Evolutionary conservation across 2,113 vertebrate species (phyloP), one percentile per base, ranked within the genome.

Genomic region (Cololabis saira): DNA sequence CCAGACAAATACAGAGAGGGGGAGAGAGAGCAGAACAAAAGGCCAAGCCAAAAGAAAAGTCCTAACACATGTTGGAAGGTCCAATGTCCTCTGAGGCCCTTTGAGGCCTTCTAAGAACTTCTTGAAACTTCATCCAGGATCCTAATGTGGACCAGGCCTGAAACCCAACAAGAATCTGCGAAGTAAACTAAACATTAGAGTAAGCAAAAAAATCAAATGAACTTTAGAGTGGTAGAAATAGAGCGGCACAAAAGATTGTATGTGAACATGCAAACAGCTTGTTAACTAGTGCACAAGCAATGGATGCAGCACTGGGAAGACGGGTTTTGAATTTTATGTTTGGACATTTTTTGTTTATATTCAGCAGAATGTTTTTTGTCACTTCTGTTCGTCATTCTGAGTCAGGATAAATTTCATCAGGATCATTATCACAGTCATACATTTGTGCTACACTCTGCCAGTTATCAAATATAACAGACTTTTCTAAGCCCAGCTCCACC

Each of bases 121-220:
- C 5, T 27, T 27, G 24, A 27, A n/a, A 45, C 42, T 63, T 52
- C 48, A 40, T 53, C 40, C 40, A 27, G 42, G n/a, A 53, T 44
- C 12, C 15, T 64, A 64, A 53, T 64, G 37, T 15, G 9, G n/a
- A 27, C 21, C 49, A 53, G 61, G 30, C 17, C 61, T 44, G 40
- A 44, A 18, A 44, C 61, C 50, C 49, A 53, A 15, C 10, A 21
- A 30, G 40, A 24, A 4, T 43, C 21, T 14, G 49, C 18, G 37
- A 21, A 53, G 42, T 30, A 9, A 37, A 50, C 45, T 16, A 16
- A 40, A 53, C 19, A 43, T 17, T 6, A 27, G 1, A 60, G 30
- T 21, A 14, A 49, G 37, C 4, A 56, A 40, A 57, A n/a, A n/a
- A n/a, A n/a, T n/a, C n/a, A n/a, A n/a, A n/a, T n/a, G 14, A 30